A percentile compares a stretch with the other conserved stretches of the same genome.
phyloP scores from a whole-genome alignment of 2,797 vertebrate genomes.

The Syngnathus acus region DNA sequence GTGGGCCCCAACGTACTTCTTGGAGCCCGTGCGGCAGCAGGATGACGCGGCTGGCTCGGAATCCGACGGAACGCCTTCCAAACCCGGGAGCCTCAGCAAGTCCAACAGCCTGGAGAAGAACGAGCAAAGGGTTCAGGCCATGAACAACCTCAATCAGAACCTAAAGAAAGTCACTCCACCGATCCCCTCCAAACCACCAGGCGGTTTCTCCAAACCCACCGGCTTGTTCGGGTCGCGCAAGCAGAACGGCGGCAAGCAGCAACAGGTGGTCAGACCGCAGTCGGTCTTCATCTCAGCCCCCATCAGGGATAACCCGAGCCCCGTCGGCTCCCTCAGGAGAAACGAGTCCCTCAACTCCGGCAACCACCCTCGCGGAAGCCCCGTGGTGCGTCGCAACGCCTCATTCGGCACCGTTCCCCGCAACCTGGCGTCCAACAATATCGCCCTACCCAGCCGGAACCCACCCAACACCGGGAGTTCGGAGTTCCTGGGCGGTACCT shows the following conservation, averaged over 20 bases:
- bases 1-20: slow-evolving; percentile 93
- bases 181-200: slow-evolving; percentile 91
- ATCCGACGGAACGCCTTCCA: slow-evolving; percentile 69
- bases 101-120: slow-evolving; percentile 97
- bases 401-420: slow-evolving; percentile 79
- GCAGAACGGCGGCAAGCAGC: slow-evolving; percentile 84
- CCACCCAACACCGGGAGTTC: slow-evolving; percentile 63
- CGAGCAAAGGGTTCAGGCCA: slow-evolving; percentile 87
- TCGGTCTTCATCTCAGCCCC: slow-evolving; percentile 89
- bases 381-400: slow-evolving; percentile 82
- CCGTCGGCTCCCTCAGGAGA: slow-evolving; percentile 83
- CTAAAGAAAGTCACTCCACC: slow-evolving; percentile 85
- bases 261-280: slow-evolving; percentile 89
- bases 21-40: slow-evolving; percentile 77
- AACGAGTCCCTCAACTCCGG: slow-evolving; percentile 91
- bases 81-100: slow-evolving; percentile 82
- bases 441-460: slow-evolving; percentile 51
- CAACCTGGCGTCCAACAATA: slow-evolving; percentile 47
- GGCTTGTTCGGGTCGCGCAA: slow-evolving; percentile 74
- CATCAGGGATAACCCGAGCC: slow-evolving; percentile 57
- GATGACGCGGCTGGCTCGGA: slow-evolving; percentile 70
- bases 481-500: slow-evolving; percentile 62
- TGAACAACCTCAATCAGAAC: slow-evolving; percentile 92
- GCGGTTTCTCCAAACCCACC: slow-evolving; percentile 81
- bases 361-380: slow-evolving; percentile 75